Evolutionary conservation across 2,113 vertebrate genomes (phyloP).

Genomic region (Myotis brandtii): DNA sequence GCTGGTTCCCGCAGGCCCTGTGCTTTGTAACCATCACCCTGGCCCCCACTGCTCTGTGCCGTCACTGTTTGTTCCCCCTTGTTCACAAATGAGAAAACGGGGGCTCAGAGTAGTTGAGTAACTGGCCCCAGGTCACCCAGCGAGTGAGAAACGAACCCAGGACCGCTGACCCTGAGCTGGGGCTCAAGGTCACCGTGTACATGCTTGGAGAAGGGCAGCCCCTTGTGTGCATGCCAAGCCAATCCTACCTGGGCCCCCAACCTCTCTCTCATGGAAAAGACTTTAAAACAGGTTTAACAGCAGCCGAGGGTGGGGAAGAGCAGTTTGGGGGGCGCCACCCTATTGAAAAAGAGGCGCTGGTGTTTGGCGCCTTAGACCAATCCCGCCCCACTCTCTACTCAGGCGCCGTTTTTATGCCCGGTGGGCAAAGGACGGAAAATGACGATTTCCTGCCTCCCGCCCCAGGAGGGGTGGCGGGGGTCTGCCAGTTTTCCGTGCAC

Average conservation of each 20-base stretch:
- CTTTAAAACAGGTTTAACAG: neutral
- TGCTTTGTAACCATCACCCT: neutral
- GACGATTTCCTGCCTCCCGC: slow-evolving; percentile 50
- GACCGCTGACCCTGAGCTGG: neutral
- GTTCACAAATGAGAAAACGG: neutral
- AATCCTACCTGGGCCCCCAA: rapidly evolving
- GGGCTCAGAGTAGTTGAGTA: neutral
- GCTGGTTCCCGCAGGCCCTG: neutral
- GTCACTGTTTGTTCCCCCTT: neutral
- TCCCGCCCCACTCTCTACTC: slow-evolving; percentile 42
- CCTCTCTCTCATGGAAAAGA: neutral
- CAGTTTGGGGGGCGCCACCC: neutral
- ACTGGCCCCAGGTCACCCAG: neutral
- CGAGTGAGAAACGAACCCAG: neutral
- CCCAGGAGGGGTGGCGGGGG: slow-evolving; percentile 70
- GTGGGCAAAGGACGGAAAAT: slow-evolving; percentile 74
- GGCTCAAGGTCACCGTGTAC: rapidly evolving
- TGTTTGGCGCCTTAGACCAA: neutral
- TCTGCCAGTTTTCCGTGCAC: neutral
- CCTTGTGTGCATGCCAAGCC: rapidly evolving
- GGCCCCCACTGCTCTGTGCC: rapidly evolving
- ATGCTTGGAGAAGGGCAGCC: rapidly evolving
- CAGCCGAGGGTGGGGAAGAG: neutral
- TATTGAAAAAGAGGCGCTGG: neutral
- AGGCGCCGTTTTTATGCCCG: slow-evolving; percentile 72